phyloP scores from a whole-genome alignment of 2,113 vertebrate species.

The Chionomys nivalis region DNA sequence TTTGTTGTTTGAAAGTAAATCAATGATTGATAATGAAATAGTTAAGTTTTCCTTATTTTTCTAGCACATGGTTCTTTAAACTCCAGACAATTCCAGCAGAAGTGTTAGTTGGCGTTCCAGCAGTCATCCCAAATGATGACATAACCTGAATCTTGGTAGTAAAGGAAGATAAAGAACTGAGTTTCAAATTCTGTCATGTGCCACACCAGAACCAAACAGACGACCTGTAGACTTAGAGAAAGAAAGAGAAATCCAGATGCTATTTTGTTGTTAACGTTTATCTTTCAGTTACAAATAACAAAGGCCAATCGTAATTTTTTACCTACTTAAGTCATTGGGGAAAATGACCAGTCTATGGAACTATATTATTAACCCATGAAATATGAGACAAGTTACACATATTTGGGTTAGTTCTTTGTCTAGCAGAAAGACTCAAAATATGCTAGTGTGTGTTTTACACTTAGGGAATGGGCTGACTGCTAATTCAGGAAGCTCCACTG shows the following conservation, averaged over 20 bases:
- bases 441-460: background rate
- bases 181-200: background rate
- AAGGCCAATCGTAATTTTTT: background rate
- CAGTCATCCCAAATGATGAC: background rate
- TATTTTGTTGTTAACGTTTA: background rate
- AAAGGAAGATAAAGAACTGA: background rate
- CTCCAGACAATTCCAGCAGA: background rate
- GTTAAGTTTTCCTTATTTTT: background rate
- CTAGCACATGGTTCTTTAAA: background rate
- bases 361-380: background rate
- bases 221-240: background rate
- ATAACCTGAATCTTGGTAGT: background rate
- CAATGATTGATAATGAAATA: background rate
- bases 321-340: background rate
- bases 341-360: background rate
- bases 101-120: background rate
- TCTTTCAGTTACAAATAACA: background rate
- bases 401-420: conserved; percentile 11
- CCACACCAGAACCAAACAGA: background rate
- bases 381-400: background rate
- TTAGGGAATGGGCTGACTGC: background rate
- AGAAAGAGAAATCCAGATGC: background rate
- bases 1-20: background rate
- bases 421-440: background rate
- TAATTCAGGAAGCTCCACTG: background rate